Evolutionary conservation across 1,140 invertebrate species (phyloP).

Genomic region (Gonatopus flavifemur): DNA sequence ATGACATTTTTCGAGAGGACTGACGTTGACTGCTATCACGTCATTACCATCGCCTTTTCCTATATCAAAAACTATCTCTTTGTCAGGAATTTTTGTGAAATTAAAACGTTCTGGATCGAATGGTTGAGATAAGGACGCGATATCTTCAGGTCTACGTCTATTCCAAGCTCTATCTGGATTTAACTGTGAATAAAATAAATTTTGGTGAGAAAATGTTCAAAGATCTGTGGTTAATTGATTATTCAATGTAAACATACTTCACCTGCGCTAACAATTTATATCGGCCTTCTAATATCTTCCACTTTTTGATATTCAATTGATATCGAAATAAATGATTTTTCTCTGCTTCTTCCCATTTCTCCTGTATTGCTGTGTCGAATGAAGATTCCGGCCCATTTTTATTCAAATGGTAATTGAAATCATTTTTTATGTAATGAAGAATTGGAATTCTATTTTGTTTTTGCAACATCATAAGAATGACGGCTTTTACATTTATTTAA

Average conservation of each 20-base stretch:
- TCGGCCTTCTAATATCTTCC: constrained; percentile 48
- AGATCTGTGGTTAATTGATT: neutral
- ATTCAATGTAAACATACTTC: constrained; percentile 14
- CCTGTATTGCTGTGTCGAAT: constrained; percentile 39
- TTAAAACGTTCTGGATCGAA: constrained; percentile 68
- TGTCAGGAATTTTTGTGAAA: constrained; percentile 64
- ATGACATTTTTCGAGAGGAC: constrained; percentile 70
- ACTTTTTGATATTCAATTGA: constrained; percentile 35
- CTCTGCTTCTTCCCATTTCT: constrained; percentile 41
- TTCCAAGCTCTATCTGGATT: constrained; percentile 65
- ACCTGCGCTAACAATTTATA: constrained; percentile 54
- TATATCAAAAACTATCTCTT: constrained; percentile 63
- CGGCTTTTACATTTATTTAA: neutral
- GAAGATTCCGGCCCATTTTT: too few species aligned
- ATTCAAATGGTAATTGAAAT: neutral
- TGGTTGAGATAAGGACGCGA: constrained; percentile 61
- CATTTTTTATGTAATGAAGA: neutral
- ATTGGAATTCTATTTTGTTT: neutral
- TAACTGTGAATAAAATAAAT: constrained; percentile 55
- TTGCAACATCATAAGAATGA: neutral
- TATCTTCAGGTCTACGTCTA: constrained; percentile 64
- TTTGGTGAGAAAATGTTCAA: neutral
- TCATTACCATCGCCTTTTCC: constrained; percentile 42
- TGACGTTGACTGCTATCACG: constrained; percentile 66
- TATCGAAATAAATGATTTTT: constrained; percentile 43